Base-by-base conservation (phyloP, 2,113 vertebrate species). In the Chaetura pelagica region DNA sequence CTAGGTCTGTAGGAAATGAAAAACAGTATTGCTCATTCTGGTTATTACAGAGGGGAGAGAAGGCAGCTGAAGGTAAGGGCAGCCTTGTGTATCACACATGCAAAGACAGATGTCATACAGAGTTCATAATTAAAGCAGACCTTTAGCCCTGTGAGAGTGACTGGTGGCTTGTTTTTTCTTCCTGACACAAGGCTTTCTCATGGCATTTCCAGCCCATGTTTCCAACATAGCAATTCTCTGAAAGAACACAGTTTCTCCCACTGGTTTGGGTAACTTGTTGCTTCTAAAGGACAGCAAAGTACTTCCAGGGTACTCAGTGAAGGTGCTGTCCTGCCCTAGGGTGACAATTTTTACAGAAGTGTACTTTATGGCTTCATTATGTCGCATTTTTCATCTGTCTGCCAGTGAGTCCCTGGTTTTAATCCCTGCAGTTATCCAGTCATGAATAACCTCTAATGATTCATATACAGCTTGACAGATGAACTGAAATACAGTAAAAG, bases 401-500 rank as follows among this genome's bases (percentile, higher is more conserved):
- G 55, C 6, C 48, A 67, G 30, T 16, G 21, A 87, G 32, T 48
- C 48, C 34, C 38, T 63, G 29, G 34, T 48, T 93, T 85, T 93
- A 90, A 88, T 55, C 40, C 44, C 76, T 79, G 71, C 44, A 67
- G 6, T 0, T 49, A 92, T 32, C 24, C 40, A 61, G 40, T 72
- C 67, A 80, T 62, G 86, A 93, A 64, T 61, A 80, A 82, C 30
- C 21, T 80, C 48, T 48, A 73, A 52, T 58, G 67, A 93, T n/a
- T 90, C 86, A 83, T 49, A 59, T 32, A 51, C n/a, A 75, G 66
- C 34, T 78, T 75, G 71, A 79, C 66, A 93, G 62, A 82, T 68
- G 12, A 94, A 83, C 49, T 88, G 67, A 90, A 91, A 87, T 59
- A 84, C 21, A 82, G 19, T 52, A 75, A 86, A 90, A 90, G n/a